Percentiles rank a stretch among this genome's conserved stretches.
Conservation (phyloP, 2,797 vertebrate genomes). For the Gambusia yucatana region DNA sequence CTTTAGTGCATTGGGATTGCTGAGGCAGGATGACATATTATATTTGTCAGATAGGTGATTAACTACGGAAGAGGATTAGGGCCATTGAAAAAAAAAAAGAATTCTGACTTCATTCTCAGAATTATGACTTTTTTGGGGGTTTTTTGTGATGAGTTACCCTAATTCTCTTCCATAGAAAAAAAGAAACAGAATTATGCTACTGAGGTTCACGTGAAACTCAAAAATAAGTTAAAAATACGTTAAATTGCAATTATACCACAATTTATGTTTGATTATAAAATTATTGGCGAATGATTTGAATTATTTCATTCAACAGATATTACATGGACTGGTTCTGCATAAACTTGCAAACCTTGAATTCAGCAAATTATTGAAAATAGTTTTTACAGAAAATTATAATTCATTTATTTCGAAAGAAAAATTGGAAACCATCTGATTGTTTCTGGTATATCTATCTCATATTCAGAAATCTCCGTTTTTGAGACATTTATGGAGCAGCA, state of each 20-base stretch:
- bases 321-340: background rate
- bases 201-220: background rate
- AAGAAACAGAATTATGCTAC: background rate
- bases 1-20: background rate
- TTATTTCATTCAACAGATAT: background rate
- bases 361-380: background rate
- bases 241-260: background rate
- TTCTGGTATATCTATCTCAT: background rate
- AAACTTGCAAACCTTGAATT: background rate
- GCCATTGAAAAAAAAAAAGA: too few relatives aligned
- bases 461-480: background rate
- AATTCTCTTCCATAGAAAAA: background rate
- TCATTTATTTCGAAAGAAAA: background rate
- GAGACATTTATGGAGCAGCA: background rate
- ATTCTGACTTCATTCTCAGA: too few relatives aligned
- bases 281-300: background rate
- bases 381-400: background rate
- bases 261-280: too few relatives aligned
- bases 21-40: background rate
- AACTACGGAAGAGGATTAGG: too few relatives aligned
- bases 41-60: background rate
- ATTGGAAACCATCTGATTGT: background rate
- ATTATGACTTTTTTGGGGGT: too few relatives aligned
- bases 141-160: too few relatives aligned
- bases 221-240: background rate